Evolutionary conservation across 2,113 vertebrate species (phyloP), one percentile per base, ranked within the genome.

Genomic region (Cynopterus brachyotis): DNA sequence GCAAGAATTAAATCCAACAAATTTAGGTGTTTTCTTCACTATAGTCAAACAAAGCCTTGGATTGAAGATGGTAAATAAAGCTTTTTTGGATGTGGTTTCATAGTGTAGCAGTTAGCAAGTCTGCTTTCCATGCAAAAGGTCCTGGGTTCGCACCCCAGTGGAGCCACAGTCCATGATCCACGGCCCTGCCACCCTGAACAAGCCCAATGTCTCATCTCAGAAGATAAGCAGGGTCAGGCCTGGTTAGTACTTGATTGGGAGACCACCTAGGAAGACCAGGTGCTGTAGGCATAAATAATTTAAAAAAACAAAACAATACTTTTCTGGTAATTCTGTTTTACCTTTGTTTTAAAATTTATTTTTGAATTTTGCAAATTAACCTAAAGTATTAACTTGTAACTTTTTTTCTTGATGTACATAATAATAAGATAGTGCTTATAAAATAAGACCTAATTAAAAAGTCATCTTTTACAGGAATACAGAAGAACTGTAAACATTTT

Each of bases 251-350:
- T 50, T 50, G 50, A 15, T 5, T 50, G 50, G 50, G 50, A 50
- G 50, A 50, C 50, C 50, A 16, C 50, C 15, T 16, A 16, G 15
- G 3, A 5, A 50, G 50, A 50, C 50, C 47, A 50, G 50, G 50
- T 50, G 50, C 50, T 50, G 4, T 50, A 50, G 4, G 50, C 15
- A 50, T 50, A 50, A 50, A 50, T 50, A 50, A 50, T 50, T 45
- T 45, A 45, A 45, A 45, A 45, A 45, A 45, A 9, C 30, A n/a
- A n/a, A n/a, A n/a, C n/a, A n/a, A n/a, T 6, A 57, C 30, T 76
- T 47, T 86, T 16, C 32, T 78, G 22, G 40, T 93, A 57, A 86
- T 93, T 93, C 60, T 87, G 17, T 93, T 69, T 93, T 30, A 78
- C 47, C 30, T 86, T 85, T 76, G 11, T 62, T 69, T 50, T 50